A percentile compares a stretch with the other conserved stretches of the same genome.
Conservation (phyloP, 2,797 vertebrate species). For the Chelmon rostratus region DNA sequence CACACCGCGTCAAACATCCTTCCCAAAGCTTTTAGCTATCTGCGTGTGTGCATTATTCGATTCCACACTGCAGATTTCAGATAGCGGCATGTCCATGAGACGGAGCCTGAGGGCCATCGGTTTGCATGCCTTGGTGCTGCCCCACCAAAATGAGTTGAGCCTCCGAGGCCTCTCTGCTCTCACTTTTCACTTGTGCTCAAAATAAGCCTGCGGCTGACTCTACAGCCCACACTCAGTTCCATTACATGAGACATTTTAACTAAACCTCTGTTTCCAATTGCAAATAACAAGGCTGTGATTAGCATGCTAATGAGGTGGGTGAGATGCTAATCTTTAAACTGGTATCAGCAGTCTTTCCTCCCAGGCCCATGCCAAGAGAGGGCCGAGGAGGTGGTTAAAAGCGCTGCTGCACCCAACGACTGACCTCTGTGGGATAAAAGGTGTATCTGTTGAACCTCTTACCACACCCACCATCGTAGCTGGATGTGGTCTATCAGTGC, state of each 20-base stretch:
- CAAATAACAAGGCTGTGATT: slow-evolving; percentile 78
- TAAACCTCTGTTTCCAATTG: slow-evolving; percentile 76
- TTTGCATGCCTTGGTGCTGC: slow-evolving; percentile 29
- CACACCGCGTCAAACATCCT: slow-evolving; percentile 24
- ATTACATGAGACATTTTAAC: slow-evolving; percentile 72
- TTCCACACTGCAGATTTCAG: slow-evolving; percentile 38
- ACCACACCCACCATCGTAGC: neutral
- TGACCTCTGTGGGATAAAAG: neutral
- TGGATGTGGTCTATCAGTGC: neutral
- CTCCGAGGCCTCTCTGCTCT: slow-evolving; percentile 47
- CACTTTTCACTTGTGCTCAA: slow-evolving; percentile 50
- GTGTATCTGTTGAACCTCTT: neutral
- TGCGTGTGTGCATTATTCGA: slow-evolving; percentile 17
- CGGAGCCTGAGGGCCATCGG: slow-evolving; percentile 51
- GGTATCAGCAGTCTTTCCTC: slow-evolving; percentile 18
- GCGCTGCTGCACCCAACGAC: neutral
- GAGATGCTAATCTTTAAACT: slow-evolving; percentile 71
- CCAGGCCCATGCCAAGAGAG: neutral
- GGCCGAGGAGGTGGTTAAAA: neutral
- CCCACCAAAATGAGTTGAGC: slow-evolving; percentile 41
- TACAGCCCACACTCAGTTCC: slow-evolving; percentile 70
- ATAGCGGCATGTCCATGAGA: slow-evolving; percentile 45
- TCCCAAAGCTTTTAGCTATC: slow-evolving; percentile 26
- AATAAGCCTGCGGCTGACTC: slow-evolving; percentile 50
- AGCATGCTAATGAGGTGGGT: slow-evolving; percentile 75